Evolutionary conservation across 2,113 vertebrate genomes (phyloP).

Genomic region (Anseranas semipalmata): DNA sequence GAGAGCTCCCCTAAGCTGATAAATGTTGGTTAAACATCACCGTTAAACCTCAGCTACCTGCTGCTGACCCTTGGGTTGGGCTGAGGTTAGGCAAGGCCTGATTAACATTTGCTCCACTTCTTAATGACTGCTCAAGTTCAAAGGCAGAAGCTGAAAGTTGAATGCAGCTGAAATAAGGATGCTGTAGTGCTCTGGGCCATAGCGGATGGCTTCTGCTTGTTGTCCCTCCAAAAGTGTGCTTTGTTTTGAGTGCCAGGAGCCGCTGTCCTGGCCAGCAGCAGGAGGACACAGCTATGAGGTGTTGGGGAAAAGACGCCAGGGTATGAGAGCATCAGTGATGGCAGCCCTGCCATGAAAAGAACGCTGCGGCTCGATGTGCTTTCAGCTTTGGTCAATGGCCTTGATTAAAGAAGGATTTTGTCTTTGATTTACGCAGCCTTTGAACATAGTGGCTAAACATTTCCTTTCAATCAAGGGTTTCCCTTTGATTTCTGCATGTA

Average conservation of each 20-base stretch:
- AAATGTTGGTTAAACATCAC: not conserved
- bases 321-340: not conserved
- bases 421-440: constrained; percentile 66
- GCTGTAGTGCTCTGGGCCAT: not conserved
- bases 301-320: not conserved
- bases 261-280: not conserved
- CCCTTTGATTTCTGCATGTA: constrained; percentile 48
- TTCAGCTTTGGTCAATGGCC: constrained; percentile 52
- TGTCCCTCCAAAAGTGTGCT: not conserved
- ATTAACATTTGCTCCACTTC: constrained; percentile 1
- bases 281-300: not conserved
- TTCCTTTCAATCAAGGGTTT: constrained; percentile 47
- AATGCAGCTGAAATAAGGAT: not conserved
- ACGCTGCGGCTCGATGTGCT: not conserved
- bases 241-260: not conserved
- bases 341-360: not conserved
- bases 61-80: not conserved
- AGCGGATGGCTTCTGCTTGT: not conserved
- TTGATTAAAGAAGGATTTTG: constrained; percentile 66
- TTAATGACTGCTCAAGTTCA: not conserved
- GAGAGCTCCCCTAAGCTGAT: not conserved
- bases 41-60: constrained; percentile 20
- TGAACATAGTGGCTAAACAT: constrained; percentile 54
- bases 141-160: not conserved
- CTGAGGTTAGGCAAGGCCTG: constrained; percentile 30